Base-by-base conservation (phyloP, 2,113 vertebrate genomes). In the Alligator mississippiensis region DNA sequence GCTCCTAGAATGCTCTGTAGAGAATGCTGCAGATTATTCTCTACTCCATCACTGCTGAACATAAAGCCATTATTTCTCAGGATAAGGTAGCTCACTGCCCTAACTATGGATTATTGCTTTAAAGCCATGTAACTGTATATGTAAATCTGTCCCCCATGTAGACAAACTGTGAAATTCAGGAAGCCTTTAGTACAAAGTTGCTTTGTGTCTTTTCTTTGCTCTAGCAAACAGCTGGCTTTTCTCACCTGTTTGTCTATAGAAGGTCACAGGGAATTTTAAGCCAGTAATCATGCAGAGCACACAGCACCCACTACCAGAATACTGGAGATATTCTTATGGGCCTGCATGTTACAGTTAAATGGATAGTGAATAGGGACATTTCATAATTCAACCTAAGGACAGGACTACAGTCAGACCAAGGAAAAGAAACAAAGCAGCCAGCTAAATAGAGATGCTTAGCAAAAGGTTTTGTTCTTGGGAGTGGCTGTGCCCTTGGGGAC, bases 381-480 rank as follows among this genome's bases (percentile, higher is more conserved):
- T 76, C 62, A 6, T 9, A 82, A 63, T 85, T 82, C 55, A 12
- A 87, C 25, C 55, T 11, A 62, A 22, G 4, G 15, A 74, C 6
- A 11, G 22, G 34, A 80, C 57, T 72, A 27, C 19, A 92, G 6
- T 47, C 47, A 47, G 47, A 47, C 47, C 47, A 47, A 47, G 47
- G 47, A 47, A 47, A 47, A 47, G 47, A 47, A 47, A 47, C 47
- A 47, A 47, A 47, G 84, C 9, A 77, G 11, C 2, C 62, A 70
- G 47, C 18, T 57, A 54, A 74, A 80, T 21, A 74, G 77, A 90
- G 1, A 2, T 82, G 54, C 88, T 82, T 59, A 62, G 38, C 85
- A 88, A 93, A 11, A 82, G 81, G 75, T 68, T 90, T 61, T 89
- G 76, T 38, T 60, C 30, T 91, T 54, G 1, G 90, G 63, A 94